Base-by-base conservation (phyloP, 2,888 invertebrate genomes). In the Tachina lurida region DNA sequence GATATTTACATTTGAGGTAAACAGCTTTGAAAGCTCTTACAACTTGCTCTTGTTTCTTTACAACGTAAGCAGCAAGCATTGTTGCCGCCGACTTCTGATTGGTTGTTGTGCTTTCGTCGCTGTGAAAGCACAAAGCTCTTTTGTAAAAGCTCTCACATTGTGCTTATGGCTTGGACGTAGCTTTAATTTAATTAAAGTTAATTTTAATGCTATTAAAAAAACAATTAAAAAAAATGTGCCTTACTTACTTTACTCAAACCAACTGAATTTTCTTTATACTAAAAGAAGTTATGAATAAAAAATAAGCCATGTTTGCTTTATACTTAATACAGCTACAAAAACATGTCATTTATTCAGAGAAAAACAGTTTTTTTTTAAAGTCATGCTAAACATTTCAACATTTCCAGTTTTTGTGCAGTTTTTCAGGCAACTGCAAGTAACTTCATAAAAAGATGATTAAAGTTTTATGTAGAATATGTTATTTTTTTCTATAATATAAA, bases 291-390 rank as follows among this genome's bases (percentile, higher is more conserved):
- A 56, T 19, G n/a, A 43, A n/a, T n/a, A n/a, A 52, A 68, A 8
- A 43, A 17, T 39, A 31, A 49, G 5, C 12, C 22, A 52, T 68
- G 63, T 54, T 43, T 45, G 56, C 47, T 47, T 67, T 76, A 13
- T 56, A 15, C 19, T 58, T 58, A n/a, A 67, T 67, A 58, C 56
- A 19, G 47, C 47, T 67, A 58, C 58, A 58, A 54, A 31, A 45
- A 7, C 43, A 45, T 52, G 62, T 43, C 43, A 43, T 52, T 52
- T 78, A 43, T 78, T 68, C 43, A 31, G n/a, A 12, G 22, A 12
- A 60, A 56, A 54, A 67, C 45, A n/a, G 0, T 49, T 68, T 60
- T 41, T n/a, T 49, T 31, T 31, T 31, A 56, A 49, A 39, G 49
- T n/a, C 41, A 49, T 77, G 41, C 49, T 47, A 56, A 60, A 52